Base-by-base conservation (phyloP, 2,113 vertebrate species). In the Fregetta grallaria region DNA sequence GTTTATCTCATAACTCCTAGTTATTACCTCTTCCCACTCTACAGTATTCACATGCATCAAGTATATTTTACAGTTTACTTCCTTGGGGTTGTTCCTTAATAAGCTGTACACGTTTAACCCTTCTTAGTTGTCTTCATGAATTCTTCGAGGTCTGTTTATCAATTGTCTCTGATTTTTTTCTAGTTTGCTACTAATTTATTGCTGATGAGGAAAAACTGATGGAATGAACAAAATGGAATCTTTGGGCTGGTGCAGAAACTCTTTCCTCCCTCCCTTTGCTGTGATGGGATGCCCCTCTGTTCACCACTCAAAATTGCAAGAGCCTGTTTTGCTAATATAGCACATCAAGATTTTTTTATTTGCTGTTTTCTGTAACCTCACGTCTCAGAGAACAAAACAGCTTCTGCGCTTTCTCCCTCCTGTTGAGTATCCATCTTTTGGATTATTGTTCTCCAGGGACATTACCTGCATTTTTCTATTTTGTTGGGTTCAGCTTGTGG, bases 361-460 rank as follows among this genome's bases (percentile, higher is more conserved):
- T 91, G 32, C 26, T 91, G 34, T 89, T 95, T 72, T 88, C 87
- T 90, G 50, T 79, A 86, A 81, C 73, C 70, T 84, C 21, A 40
- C 25, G 22, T 86, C 66, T 79, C 59, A 40, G 58, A 74, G 66
- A 94, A 70, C 38, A 44, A 83, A 95, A 65, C 21, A 80, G 38
- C 55, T 92, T 66, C 38, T 34, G 3, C 67, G 55, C 25, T 90
- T 90, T 86, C 27, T 84, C 76, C 61, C 55, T 82, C 73, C 63
- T 80, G 26, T 56, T 96, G 74, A 74, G 62, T 85, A 90, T 86
- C 87, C 55, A 82, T 94, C 84, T 92, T 92, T 63, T 80, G 53
- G 77, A 83, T 79, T 85, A 73, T 80, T 83, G 45, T 30, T 83
- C 63, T 95, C n/a, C 30, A 83, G 74, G 79, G 58, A 53, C 66